These are phyloP conservation scores for Microtus richardsoni DNA, from an alignment of 2,113 vertebrate genomes.

Conservation along the genomic window DNA sequence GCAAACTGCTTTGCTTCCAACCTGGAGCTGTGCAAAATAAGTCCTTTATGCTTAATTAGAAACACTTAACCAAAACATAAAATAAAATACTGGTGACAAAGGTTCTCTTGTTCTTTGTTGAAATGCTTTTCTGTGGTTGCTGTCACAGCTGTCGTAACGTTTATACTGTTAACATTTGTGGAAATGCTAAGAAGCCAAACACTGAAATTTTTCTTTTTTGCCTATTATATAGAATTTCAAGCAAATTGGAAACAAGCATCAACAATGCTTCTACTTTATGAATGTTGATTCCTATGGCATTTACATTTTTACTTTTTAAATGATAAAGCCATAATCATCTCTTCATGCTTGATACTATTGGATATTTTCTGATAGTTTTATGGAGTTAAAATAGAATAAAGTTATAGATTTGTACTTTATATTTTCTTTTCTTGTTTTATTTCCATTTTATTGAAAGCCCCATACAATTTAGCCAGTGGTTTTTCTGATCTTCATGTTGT, in stretches of 20 bases:
- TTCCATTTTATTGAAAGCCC: not conserved
- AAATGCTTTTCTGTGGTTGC: not conserved
- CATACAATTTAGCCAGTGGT: not conserved
- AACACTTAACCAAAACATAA: not conserved
- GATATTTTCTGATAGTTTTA: not conserved
- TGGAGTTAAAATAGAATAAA: not conserved
- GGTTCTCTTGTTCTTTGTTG: not conserved
- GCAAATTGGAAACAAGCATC: not conserved
- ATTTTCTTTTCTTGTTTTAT: not conserved
- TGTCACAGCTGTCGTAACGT: not conserved
- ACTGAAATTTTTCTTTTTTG: not conserved
- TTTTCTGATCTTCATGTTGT: slow-evolving; percentile 26
- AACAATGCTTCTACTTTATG: not conserved
- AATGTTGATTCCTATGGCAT: not conserved
- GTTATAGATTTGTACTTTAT: not conserved
- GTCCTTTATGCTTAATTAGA: slow-evolving; percentile 15
- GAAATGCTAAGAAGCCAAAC: not conserved
- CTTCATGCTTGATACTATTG: not conserved
- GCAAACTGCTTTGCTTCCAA: slow-evolving; percentile 33
- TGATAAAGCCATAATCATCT: not conserved
- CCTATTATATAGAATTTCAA: slow-evolving; percentile 43
- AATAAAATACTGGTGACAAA: not conserved
- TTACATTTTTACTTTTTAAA: not conserved
- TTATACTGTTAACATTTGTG: not conserved
- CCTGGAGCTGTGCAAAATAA: not conserved